Evolutionary conservation across 1,140 invertebrate species (phyloP).

Genomic region (Rhagoletis pomonella): DNA sequence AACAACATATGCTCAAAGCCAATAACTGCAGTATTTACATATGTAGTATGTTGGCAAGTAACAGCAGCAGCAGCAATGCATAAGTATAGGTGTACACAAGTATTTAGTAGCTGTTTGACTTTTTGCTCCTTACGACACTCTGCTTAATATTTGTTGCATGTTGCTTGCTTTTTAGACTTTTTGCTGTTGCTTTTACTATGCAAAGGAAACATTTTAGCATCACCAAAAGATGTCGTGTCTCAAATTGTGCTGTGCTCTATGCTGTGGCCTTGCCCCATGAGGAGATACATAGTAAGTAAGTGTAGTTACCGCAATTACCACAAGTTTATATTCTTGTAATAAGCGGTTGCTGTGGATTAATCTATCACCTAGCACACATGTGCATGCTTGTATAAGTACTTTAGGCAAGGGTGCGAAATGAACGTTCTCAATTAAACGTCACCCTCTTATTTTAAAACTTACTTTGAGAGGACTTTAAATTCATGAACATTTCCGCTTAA

Average conservation of each 20-base stretch:
- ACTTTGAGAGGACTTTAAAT: no score
- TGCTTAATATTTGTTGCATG: background rate
- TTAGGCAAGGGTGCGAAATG: no score
- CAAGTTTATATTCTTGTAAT: constrained; percentile 46
- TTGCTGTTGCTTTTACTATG: constrained; percentile 21
- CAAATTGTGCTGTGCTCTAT: background rate
- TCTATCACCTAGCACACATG: background rate
- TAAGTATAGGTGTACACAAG: background rate
- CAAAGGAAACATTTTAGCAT: background rate
- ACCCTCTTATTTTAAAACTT: no score
- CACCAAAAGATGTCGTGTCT: background rate
- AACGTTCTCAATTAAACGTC: no score
- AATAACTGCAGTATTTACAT: background rate
- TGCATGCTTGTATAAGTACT: background rate
- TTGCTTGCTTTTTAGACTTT: background rate
- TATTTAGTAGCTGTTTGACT: background rate
- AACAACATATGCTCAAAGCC: background rate
- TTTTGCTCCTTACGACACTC: background rate
- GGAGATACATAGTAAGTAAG: background rate
- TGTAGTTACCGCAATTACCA: constrained; percentile 31
- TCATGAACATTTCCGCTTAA: no score
- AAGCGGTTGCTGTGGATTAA: constrained; percentile 28
- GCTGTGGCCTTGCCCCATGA: constrained; percentile 4
- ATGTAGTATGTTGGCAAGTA: background rate
- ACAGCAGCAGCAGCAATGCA: background rate